Base-by-base conservation (phyloP, 1,140 invertebrate genomes). In the Pseudomyrmex pallidus region DNA sequence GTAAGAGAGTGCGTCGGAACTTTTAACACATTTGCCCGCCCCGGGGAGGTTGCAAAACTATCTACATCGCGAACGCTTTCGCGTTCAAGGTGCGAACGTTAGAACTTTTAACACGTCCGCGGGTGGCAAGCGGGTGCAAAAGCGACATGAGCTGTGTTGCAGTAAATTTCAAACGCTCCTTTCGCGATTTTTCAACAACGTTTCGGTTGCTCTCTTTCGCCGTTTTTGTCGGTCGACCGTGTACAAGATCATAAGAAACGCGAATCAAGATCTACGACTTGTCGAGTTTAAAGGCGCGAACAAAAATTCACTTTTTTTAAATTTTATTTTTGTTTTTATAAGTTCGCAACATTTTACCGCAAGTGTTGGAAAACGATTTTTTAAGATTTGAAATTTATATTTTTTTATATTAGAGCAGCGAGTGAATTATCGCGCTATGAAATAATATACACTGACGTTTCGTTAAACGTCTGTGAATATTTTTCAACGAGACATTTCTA, bases 71-170 rank as follows among this genome's bases (percentile, higher is more conserved):
- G 63, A 52, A 22, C 74, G 48, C 46, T 22, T 48, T 56, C 12
- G 48, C 25, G 50, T 17, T 56, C 35, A 35, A 77, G 63, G 74
- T 77, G 74, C 13, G 50, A 68, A 77, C 66, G 74, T 67, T 77
- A 68, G 25, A 77, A 77, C 50, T 77, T 77, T 68, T 77, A 77
- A 77, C 50, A 48, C 46, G 74, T 67, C 67, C 52, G 35, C 5
- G 35, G 50, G 44, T 57, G 50, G 63, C 63, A 77, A 54, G 63
- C 62, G n/a, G n/a, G n/a, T 67, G 62, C 50, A 46, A 46, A 66
- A 77, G 74, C 50, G 44, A 52, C 63, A 77, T 68, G 48, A 77
- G 74, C 20, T 74, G 61, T 17, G 4, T 50, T 76, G 8, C 48
- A 12, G 17, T 13, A 56, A 77, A 25, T 67, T 68, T 66, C 17